A percentile compares a stretch with the other conserved stretches of the same genome.
phyloP scores from a whole-genome alignment of 35 echinoderm and acorn worm genomes.

The Ophiothrix spiculata region DNA sequence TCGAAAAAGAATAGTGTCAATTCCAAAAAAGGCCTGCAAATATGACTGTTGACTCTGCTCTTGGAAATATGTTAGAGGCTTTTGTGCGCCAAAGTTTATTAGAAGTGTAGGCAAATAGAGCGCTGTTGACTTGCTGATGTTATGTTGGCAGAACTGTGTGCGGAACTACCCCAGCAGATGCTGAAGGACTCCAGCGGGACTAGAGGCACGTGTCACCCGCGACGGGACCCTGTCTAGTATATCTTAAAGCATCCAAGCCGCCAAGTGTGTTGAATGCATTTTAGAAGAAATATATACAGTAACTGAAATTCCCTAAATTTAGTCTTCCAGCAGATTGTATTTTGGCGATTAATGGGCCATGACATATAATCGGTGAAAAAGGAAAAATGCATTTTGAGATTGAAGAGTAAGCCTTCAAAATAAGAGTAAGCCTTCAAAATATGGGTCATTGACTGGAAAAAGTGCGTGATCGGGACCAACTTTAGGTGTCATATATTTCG shows the following conservation, averaged over 20 bases:
- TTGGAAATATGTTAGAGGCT: neutral
- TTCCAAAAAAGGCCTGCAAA: neutral
- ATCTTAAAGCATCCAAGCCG: neutral
- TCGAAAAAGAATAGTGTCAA: neutral
- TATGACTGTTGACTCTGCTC: conserved; percentile 3
- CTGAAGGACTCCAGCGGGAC: neutral
- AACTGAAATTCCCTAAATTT: neutral
- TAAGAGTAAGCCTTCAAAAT: no score
- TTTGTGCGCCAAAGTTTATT: neutral
- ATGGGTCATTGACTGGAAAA: no score
- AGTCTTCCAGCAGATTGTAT: neutral
- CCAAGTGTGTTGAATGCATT: neutral
- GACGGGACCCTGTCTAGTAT: neutral
- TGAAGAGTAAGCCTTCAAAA: no score
- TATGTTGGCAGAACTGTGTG: neutral
- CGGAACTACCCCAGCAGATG: neutral
- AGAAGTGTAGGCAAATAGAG: neutral
- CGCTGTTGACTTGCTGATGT: neutral
- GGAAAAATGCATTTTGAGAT: no score
- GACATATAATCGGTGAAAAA: no score
- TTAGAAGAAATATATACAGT: conserved; percentile 2
- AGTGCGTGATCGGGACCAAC: no score
- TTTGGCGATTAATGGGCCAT: neutral
- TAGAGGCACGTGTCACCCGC: conserved; percentile 10
- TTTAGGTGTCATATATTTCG: no score